A percentile compares a stretch with the other conserved stretches of the same genome.
phyloP scores from a whole-genome alignment of 2,113 vertebrate species.

The Coracopsis vasa region DNA sequence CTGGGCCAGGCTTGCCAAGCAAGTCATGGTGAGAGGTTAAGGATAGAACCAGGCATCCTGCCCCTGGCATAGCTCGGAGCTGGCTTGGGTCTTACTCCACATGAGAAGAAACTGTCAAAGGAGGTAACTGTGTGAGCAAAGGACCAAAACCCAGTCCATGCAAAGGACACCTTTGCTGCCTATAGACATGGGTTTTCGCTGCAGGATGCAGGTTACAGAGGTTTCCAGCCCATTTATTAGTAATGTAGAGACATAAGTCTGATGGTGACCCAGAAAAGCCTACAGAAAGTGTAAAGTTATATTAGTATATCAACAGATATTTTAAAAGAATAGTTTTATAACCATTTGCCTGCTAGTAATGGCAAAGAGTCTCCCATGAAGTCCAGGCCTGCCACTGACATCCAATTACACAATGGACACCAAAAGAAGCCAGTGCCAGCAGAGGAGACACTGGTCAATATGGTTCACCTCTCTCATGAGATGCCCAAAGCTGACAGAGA shows the following conservation, averaged over 20 bases:
- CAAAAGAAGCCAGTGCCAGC: background rate
- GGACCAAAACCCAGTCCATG: fast-evolving
- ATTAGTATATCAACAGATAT: background rate
- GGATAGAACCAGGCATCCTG: background rate
- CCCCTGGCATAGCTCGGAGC: fast-evolving
- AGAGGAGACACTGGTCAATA: fast-evolving
- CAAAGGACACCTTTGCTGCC: fast-evolving
- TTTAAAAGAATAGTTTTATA: background rate
- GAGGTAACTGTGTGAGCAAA: background rate
- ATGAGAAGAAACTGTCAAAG: fast-evolving
- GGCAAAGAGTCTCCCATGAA: background rate
- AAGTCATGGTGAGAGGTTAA: background rate
- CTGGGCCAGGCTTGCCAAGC: background rate
- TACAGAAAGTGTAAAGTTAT: background rate
- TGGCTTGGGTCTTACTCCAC: background rate
- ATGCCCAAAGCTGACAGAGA: background rate
- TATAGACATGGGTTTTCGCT: background rate
- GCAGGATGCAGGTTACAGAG: background rate
- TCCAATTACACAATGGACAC: background rate
- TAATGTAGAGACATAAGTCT: background rate
- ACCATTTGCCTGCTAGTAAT: background rate
- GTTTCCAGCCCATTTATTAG: background rate
- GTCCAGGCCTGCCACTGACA: fast-evolving
- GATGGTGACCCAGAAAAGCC: background rate
- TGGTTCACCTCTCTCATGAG: fast-evolving